Conservation (phyloP, 2,797 vertebrate genomes). For the Oophaga sylvatica region DNA sequence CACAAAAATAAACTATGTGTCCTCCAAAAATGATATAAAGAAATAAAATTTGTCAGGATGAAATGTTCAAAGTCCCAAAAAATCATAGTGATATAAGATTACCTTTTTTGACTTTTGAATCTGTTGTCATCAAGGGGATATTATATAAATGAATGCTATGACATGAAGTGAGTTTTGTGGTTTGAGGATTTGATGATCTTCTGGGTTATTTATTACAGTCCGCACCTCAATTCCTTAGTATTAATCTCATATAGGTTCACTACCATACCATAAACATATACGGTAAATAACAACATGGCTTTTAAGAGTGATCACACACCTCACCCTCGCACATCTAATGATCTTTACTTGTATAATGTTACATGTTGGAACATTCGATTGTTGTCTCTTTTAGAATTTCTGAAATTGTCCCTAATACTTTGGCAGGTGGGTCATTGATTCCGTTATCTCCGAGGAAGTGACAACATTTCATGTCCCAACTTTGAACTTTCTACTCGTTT, state of each 20-base stretch:
- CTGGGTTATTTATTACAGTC: neutral
- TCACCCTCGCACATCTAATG: neutral
- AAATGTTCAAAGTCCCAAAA: too few species aligned
- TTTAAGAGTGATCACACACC: neutral
- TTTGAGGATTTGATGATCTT: neutral
- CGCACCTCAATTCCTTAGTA: too few species aligned
- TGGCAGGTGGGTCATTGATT: neutral
- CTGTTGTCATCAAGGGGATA: neutral
- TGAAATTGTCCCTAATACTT: neutral
- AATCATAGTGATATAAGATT: too few species aligned
- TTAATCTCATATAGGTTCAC: neutral
- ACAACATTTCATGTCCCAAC: neutral
- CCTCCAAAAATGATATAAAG: too few species aligned
- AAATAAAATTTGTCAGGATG: too few species aligned
- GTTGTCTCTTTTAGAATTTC: neutral
- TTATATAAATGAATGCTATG: neutral
- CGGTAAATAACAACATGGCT: neutral
- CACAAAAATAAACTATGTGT: too few species aligned
- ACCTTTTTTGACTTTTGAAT: too few species aligned
- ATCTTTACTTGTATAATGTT: neutral
- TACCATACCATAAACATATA: neutral
- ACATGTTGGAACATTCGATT: neutral
- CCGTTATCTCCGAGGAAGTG: neutral
- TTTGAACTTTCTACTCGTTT: neutral
- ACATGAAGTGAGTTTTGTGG: neutral